Conservation (phyloP, 2,888 invertebrate genomes). For the Palloptera scutellata region DNA sequence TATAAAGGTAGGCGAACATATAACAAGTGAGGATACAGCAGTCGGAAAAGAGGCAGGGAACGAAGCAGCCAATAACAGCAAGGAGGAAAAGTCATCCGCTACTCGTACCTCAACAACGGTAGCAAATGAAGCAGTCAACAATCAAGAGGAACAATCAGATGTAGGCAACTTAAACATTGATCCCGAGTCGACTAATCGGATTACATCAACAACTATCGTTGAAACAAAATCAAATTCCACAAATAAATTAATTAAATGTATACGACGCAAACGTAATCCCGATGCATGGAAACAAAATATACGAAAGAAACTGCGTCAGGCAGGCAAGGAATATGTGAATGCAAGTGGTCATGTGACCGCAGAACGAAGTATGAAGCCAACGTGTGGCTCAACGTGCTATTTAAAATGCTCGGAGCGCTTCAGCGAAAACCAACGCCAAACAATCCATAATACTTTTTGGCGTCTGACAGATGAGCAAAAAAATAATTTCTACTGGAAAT, state of each 20-base stretch:
- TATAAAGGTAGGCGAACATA: too few species aligned
- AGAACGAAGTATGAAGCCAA: not conserved
- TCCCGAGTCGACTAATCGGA: too few species aligned
- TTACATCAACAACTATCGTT: too few species aligned
- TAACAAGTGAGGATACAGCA: too few species aligned
- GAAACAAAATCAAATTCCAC: too few species aligned
- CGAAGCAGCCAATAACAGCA: too few species aligned
- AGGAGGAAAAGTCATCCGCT: too few species aligned
- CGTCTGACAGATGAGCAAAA: constrained; percentile 22
- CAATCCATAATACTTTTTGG: constrained; percentile 22
- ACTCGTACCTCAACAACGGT: too few species aligned
- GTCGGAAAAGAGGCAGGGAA: too few species aligned
- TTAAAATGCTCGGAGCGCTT: constrained; percentile 8
- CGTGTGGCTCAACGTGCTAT: constrained; percentile 10
- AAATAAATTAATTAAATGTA: not conserved
- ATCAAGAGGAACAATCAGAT: too few species aligned
- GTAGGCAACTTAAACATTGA: too few species aligned
- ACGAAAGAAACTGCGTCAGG: constrained; percentile 12
- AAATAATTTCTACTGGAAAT: constrained; percentile 25
- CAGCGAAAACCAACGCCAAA: constrained; percentile 5
- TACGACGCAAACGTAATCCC: not conserved
- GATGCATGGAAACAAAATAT: constrained; percentile 20
- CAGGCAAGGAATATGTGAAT: constrained; percentile 21
- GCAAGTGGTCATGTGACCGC: constrained; percentile 8
- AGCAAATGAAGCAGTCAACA: too few species aligned